phyloP scores from a whole-genome alignment of 2,797 vertebrate genomes.

The Remorina albescens region DNA sequence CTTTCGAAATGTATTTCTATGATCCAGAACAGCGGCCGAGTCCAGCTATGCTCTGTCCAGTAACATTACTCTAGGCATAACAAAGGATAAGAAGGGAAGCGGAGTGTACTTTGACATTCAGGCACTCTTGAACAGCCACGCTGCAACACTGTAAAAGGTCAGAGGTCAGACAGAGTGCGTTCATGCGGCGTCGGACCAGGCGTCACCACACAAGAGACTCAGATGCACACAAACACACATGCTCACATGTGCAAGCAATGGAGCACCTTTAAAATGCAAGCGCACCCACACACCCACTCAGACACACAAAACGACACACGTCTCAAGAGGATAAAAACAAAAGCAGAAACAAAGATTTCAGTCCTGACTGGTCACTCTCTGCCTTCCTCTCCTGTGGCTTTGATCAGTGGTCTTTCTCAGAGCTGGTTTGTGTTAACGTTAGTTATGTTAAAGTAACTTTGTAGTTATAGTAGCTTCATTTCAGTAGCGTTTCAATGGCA shows the following conservation, averaged over 20 bases:
- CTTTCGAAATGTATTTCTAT: conserved; percentile 17
- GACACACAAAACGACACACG: conserved; percentile 43
- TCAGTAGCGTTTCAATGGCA: conserved; percentile 72
- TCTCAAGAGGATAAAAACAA: conserved; percentile 53
- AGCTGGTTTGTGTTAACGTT: conserved; percentile 64
- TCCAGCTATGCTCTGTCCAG: conserved; percentile 54
- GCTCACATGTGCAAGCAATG: conserved; percentile 65
- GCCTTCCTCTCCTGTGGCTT: conserved; percentile 38
- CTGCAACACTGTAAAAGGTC: conserved; percentile 72
- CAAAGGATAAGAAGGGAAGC: conserved; percentile 23
- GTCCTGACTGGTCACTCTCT: conserved; percentile 53
- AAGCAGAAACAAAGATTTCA: conserved; percentile 50
- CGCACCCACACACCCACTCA: conserved; percentile 33
- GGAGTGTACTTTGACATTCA: conserved; percentile 68
- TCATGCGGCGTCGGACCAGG: conserved; percentile 69
- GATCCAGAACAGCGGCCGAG: conserved; percentile 25
- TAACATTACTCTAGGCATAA: conserved; percentile 56
- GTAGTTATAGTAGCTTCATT: conserved; percentile 66
- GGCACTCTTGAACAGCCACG: conserved; percentile 70
- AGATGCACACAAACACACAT: conserved; percentile 64
- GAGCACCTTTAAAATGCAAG: conserved; percentile 65
- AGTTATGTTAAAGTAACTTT: conserved; percentile 65
- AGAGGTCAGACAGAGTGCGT: conserved; percentile 69
- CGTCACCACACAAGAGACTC: conserved; percentile 68
- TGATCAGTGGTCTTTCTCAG: conserved; percentile 54